Evolutionary conservation across 2,888 invertebrate species (phyloP).

Genomic region (Cerastoderma edule): DNA sequence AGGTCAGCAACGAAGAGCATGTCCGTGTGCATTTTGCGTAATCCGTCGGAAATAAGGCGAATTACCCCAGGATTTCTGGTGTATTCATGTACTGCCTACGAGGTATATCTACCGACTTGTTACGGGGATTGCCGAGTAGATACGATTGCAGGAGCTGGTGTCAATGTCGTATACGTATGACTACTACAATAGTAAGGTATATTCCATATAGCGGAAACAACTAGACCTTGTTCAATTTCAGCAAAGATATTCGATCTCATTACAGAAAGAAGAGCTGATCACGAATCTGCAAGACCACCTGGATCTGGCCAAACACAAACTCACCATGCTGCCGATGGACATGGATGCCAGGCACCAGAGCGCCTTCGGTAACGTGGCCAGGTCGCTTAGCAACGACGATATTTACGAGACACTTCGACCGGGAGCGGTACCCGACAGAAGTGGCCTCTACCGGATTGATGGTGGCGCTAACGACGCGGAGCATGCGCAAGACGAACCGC

Average conservation of each 20-base stretch:
- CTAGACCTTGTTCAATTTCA: slow-evolving; percentile 16
- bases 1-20: no score
- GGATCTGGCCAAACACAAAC: slow-evolving; percentile 65
- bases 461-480: slow-evolving; percentile 9
- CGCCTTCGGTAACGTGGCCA: slow-evolving; percentile 64
- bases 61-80: no score
- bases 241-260: slow-evolving; percentile 22
- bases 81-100: no score
- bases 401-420: slow-evolving; percentile 51
- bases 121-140: no score
- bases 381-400: slow-evolving; percentile 53
- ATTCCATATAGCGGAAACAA: no score
- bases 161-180: no score
- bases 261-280: slow-evolving; percentile 73
- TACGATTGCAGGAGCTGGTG: no score
- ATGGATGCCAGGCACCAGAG: slow-evolving; percentile 61
- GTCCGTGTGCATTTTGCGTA: no score
- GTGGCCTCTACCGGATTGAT: slow-evolving; percentile 38
- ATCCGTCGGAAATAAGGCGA: no score
- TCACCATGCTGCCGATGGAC: slow-evolving; percentile 61
- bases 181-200: no score
- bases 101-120: no score
- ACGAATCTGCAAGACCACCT: slow-evolving; percentile 69
- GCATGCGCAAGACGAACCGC: slow-evolving; percentile 4
- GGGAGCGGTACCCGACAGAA: slow-evolving; percentile 35